A percentile compares a stretch with the other conserved stretches of the same genome.
These are phyloP conservation scores for Watsonalla binaria DNA, from an alignment of 2,888 invertebrate species.

Conservation along the genomic window DNA sequence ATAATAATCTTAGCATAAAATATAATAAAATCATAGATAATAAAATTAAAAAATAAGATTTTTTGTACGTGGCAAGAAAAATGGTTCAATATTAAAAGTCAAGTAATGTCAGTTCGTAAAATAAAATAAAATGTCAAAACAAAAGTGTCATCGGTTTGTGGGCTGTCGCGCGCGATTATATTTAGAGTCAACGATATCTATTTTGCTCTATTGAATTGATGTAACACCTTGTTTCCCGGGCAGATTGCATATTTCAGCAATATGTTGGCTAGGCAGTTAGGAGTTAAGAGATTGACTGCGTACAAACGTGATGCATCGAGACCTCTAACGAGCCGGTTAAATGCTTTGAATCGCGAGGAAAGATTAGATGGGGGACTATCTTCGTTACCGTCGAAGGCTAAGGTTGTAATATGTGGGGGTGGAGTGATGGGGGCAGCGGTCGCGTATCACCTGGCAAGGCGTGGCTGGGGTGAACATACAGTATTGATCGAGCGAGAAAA, in stretches of 20 bases:
- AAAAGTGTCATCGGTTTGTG: conserved; percentile 10
- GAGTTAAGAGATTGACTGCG: conserved; percentile 13
- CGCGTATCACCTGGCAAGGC: conserved; percentile 90
- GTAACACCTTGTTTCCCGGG: background rate
- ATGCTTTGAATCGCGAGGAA: conserved; percentile 52
- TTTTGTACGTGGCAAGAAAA: conserved; percentile 1
- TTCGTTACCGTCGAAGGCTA: conserved; percentile 70
- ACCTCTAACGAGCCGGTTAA: conserved; percentile 40
- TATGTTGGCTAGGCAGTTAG: conserved; percentile 37
- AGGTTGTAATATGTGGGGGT: conserved; percentile 93
- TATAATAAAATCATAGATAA: no score
- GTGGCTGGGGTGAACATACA: conserved; percentile 90
- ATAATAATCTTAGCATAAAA: no score
- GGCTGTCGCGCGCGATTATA: conserved; percentile 17
- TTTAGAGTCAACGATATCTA: conserved; percentile 22
- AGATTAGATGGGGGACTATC: conserved; percentile 51
- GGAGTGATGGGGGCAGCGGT: conserved; percentile 95
- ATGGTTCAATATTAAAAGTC: no score
- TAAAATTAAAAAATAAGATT: background rate
- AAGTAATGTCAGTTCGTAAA: background rate
- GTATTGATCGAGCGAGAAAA: conserved; percentile 91
- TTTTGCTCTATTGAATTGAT: conserved; percentile 8
- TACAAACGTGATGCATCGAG: conserved; percentile 23
- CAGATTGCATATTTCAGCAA: background rate
- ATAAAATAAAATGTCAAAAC: conserved; percentile 8